Evolutionary conservation across 2,888 invertebrate genomes (phyloP).

Genomic region (Aphodius granarius): DNA sequence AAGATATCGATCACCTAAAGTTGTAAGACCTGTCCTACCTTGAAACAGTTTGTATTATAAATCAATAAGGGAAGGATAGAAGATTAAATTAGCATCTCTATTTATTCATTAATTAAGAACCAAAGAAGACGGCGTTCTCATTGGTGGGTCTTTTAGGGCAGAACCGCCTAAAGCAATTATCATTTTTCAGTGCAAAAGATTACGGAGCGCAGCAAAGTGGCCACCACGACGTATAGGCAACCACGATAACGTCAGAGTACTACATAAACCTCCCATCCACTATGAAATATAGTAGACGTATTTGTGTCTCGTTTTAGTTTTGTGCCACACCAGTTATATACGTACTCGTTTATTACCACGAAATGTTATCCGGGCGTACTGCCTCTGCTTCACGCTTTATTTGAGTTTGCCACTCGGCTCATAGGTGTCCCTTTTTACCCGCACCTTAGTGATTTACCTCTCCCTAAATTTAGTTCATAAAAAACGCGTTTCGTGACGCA

Average conservation of each 20-base stretch:
- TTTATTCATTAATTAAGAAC: not conserved
- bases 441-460: not conserved
- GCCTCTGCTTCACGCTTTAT: constrained; percentile 2
- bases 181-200: not conserved
- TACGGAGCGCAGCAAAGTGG: constrained; percentile 17
- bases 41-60: not conserved
- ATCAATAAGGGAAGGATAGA: not conserved
- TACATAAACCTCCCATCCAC: constrained; percentile 50
- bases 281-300: constrained; percentile 48
- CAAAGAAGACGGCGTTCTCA: not conserved
- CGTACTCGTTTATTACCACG: not conserved
- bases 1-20: not conserved
- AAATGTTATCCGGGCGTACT: constrained; percentile 21
- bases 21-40: not conserved
- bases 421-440: constrained; percentile 7
- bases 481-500: too few relatives aligned
- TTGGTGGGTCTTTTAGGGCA: not conserved
- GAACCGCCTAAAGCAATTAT: not conserved
- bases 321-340: not conserved
- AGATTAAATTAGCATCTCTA: not conserved
- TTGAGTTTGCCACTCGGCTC: constrained; percentile 31
- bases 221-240: constrained; percentile 45
- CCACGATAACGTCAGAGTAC: constrained; percentile 48
- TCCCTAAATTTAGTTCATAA: not conserved
- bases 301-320: not conserved